Evolutionary conservation across 2,888 invertebrate genomes (phyloP), one percentile per base, ranked within the genome.

Genomic region (Troides aeacus): DNA sequence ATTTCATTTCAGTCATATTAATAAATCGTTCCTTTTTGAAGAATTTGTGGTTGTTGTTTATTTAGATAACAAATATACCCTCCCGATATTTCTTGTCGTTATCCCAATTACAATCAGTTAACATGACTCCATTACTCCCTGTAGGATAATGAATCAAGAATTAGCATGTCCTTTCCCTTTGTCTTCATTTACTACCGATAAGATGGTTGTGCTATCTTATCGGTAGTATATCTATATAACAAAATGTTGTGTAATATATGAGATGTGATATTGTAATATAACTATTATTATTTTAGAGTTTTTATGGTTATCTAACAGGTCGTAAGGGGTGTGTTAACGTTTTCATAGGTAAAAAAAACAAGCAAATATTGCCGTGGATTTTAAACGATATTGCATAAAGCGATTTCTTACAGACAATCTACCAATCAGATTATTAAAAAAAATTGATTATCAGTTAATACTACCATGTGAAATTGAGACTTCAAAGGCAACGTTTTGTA

Each of bases 91-190:
- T 63, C 62, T 63, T 63, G 63, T 59, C 63, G 62, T 30, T 62
- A 62, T 36, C 56, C 62, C 67, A 57, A 63, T 63, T 63, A 63
- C 59, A 59, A 68, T 63, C 68, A 68, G 62, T 68, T 68, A 68
- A 68, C 62, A 57, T 62, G 58, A 68, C 67, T 30, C 58, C 36
- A 68, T 63, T 58, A 63, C 58, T 63, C 63, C 68, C 63, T 21
- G 21, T 50, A 17, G 68, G 17, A 58, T 68, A 68, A 68, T 68
- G 63, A 68, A 63, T 63, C 59, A 63, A 58, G 58, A 62, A 62
- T 68, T 68, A 62, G 62, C 62, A 62, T 58, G 62, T 57, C 57
- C 67, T 24, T 62, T 46, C 24, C 62, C 62, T 68, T 68, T 68
- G 62, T 46, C 62, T 46, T 62, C 57, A 42, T 68, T 62, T 62